These are phyloP conservation scores for Eupithecia abbreviata DNA, from an alignment of 2,888 invertebrate genomes.

Conservation along the genomic window DNA sequence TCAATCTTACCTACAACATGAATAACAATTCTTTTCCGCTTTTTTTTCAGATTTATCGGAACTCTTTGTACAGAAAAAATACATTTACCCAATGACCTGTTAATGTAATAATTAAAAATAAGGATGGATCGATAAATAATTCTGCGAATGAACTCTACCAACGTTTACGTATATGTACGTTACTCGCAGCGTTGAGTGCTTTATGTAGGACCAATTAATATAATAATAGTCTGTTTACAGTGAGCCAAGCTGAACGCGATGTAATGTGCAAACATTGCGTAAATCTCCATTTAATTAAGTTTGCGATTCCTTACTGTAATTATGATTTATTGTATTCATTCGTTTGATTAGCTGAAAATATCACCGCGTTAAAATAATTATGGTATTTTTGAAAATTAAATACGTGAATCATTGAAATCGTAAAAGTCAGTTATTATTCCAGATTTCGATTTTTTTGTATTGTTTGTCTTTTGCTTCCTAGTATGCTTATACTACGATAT, in stretches of 20 bases:
- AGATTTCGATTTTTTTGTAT: too few relatives aligned
- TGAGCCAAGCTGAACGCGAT: constrained; percentile 14
- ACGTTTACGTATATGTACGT: constrained; percentile 28
- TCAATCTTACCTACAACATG: too few relatives aligned
- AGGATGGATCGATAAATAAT: constrained; percentile 41
- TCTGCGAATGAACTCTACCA: constrained; percentile 17
- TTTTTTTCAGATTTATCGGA: not conserved
- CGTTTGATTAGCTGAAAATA: too few relatives aligned
- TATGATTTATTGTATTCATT: not conserved
- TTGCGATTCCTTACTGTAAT: not conserved
- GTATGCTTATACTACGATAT: too few relatives aligned
- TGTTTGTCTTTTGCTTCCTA: too few relatives aligned
- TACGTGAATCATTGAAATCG: too few relatives aligned
- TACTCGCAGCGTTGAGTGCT: constrained; percentile 26
- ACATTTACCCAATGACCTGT: not conserved
- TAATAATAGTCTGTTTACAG: constrained; percentile 23
- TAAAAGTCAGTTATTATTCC: too few relatives aligned
- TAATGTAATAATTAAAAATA: constrained; percentile 30
- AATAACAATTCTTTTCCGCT: too few relatives aligned
- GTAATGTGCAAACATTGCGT: constrained; percentile 7
- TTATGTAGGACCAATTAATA: constrained; percentile 19
- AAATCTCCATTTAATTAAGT: constrained; percentile 3
- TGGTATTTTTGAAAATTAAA: too few relatives aligned
- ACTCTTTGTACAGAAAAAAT: not conserved
- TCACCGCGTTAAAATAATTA: too few relatives aligned